These are phyloP conservation scores for Hydractinia symbiolongicarpus DNA, from an alignment of 30 jellyfish, hydroid and myxozoan genomes.

Conservation along the genomic window DNA sequence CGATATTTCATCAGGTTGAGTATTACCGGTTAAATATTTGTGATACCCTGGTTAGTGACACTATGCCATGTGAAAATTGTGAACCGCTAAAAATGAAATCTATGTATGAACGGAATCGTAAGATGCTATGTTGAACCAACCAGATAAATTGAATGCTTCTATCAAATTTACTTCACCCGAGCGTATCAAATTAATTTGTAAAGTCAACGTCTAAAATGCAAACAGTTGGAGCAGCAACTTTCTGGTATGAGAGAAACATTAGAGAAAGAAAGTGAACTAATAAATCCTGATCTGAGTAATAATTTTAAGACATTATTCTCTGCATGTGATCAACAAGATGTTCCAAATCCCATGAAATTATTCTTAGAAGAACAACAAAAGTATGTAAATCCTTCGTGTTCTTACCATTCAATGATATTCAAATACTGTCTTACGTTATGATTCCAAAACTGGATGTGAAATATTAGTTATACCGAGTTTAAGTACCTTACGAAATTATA, in stretches of 20 bases:
- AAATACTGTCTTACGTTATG: constrained; percentile 20
- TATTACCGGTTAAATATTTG: not conserved
- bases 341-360: constrained; percentile 12
- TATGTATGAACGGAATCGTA: not conserved
- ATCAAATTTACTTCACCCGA: not conserved
- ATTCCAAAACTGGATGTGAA: constrained; percentile 36
- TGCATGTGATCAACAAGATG: constrained; percentile 6
- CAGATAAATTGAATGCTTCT: not conserved
- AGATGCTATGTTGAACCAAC: not conserved
- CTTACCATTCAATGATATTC: not conserved
- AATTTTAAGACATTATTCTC: not conserved
- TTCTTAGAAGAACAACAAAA: constrained; percentile 12
- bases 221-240: not conserved
- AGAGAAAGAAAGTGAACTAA: not conserved
- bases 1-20: not conserved
- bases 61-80: not conserved
- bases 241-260: not conserved
- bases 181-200: not conserved
- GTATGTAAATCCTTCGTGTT: not conserved
- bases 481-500: not conserved
- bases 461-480: constrained; percentile 19
- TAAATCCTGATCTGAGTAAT: not conserved
- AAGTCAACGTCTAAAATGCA: not conserved
- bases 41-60: not conserved
- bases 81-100: not conserved